Conservation (phyloP, 1,140 invertebrate genomes). For the Chymomyza costata region DNA sequence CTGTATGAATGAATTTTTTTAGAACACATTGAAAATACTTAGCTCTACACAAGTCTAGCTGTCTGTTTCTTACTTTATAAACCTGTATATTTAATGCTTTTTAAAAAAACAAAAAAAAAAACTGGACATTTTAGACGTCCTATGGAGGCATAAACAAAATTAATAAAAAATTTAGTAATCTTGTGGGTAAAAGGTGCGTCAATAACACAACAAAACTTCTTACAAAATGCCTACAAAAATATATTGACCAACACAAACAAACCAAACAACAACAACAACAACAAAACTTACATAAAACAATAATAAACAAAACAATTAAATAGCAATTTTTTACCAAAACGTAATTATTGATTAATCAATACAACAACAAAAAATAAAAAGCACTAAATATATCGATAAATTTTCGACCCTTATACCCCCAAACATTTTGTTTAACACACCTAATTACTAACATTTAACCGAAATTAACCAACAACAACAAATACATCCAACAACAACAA, state of each 20-base stretch:
- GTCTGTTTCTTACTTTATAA: slow-evolving; percentile 6
- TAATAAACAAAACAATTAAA: slow-evolving; percentile 55
- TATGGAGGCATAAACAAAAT: not conserved
- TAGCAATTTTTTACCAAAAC: slow-evolving; percentile 54
- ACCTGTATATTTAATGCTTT: slow-evolving; percentile 74
- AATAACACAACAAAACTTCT: slow-evolving; percentile 49
- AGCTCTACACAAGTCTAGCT: slow-evolving; percentile 1
- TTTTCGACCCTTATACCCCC: slow-evolving; percentile 9
- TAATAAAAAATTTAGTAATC: slow-evolving; percentile 27
- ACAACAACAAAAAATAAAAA: slow-evolving; percentile 74
- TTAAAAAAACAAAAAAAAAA: slow-evolving; percentile 37
- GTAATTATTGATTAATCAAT: slow-evolving; percentile 69
- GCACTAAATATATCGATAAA: slow-evolving; percentile 65
- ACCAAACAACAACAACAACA: slow-evolving; percentile 29
- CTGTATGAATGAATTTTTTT: too few relatives aligned
- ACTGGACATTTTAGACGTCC: slow-evolving; percentile 7
- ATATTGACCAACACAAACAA: slow-evolving; percentile 41
- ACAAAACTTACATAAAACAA: slow-evolving; percentile 42
- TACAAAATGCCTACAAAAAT: slow-evolving; percentile 25
- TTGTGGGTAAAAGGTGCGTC: slow-evolving; percentile 60
- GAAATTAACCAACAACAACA: slow-evolving; percentile 57
- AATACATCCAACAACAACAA: slow-evolving; percentile 27
- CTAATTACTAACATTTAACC: slow-evolving; percentile 69
- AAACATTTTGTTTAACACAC: slow-evolving; percentile 57
- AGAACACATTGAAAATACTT: too few relatives aligned